These are phyloP conservation scores for Taurulus bubalis DNA, from an alignment of 2,113 vertebrate genomes.

Conservation along the genomic window DNA sequence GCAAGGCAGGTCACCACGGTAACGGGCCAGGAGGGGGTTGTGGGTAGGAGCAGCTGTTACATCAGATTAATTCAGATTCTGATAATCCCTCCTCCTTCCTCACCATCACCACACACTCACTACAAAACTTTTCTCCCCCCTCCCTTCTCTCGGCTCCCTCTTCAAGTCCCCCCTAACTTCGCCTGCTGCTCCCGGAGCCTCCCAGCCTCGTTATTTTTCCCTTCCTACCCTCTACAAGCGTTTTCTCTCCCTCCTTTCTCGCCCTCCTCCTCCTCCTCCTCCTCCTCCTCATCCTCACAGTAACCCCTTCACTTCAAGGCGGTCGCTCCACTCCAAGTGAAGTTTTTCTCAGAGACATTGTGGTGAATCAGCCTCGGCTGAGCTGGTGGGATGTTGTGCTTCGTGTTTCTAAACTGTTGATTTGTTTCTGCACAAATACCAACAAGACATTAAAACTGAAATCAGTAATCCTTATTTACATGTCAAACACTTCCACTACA, in stretches of 20 bases:
- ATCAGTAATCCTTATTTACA: not conserved
- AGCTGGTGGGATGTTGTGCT: slow-evolving; percentile 24
- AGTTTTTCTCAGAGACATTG: slow-evolving; percentile 38
- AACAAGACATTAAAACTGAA: not conserved
- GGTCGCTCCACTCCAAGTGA: slow-evolving; percentile 37
- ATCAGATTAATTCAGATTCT: slow-evolving; percentile 90
- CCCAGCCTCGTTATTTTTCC: slow-evolving; percentile 65
- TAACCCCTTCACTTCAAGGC: slow-evolving; percentile 67
- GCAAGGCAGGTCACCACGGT: slow-evolving; percentile 85
- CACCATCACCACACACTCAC: slow-evolving; percentile 74
- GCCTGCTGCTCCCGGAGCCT: slow-evolving; percentile 67
- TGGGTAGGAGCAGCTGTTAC: slow-evolving; percentile 88
- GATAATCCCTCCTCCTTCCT: slow-evolving; percentile 84
- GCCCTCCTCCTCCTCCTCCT: slow-evolving; percentile 21
- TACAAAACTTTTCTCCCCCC: slow-evolving; percentile 74
- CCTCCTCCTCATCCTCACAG: slow-evolving; percentile 33
- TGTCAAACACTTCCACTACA: not conserved
- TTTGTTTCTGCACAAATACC: slow-evolving; percentile 12
- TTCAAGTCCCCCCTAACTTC: slow-evolving; percentile 59
- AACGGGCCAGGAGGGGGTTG: slow-evolving; percentile 81
- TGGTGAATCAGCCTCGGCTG: slow-evolving; percentile 40
- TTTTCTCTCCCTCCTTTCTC: slow-evolving; percentile 57
- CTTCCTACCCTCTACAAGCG: slow-evolving; percentile 40
- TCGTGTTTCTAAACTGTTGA: slow-evolving; percentile 24
- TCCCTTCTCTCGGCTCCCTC: slow-evolving; percentile 7